Evolutionary conservation across 1,140 invertebrate genomes (phyloP), one percentile per base, ranked within the genome.

Genomic region (Drosophila sp.): DNA sequence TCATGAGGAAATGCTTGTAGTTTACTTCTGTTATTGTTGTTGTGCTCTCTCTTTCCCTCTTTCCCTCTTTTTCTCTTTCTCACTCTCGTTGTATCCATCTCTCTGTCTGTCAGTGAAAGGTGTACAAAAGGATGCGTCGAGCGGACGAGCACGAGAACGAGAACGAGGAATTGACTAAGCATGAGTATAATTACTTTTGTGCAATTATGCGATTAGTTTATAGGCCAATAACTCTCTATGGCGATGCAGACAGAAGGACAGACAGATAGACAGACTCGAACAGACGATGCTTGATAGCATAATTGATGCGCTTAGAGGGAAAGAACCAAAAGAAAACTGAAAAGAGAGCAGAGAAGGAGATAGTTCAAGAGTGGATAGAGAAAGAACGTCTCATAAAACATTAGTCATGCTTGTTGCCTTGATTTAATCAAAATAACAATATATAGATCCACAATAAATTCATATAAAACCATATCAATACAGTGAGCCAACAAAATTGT

Each of bases 191-290:
- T 89, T 89, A 89, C 80, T 83, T 89, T 80, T 80, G 76, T 89
- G 66, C 84, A 80, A 89, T 89, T 89, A 89, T 89, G 73, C 76
- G 83, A 89, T 89, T 89, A 89, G 84, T 89, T 89, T 89, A 89
- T 89, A 89, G 83, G 83, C 83, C 83, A 89, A 89, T 89, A 89
- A 72, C 63, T 89, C 58, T 78, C 58, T 72, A 83, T 80, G 56
- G 48, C 43, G 13, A 40, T 13, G 43, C 57, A 13, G 41, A 53
- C 21, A 21, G 21, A 41, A n/a, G n/a, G n/a, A n/a, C n/a, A n/a
- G n/a, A n/a, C n/a, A 40, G 18, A 48, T 50, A 13, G 41, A 53
- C 21, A 21, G 21, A 41, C 61, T n/a, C 8, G 50, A 13, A 57
- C 36, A 7, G 25, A 6, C 53, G 61, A 41, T 32, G 41, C 36